Evolutionary conservation across 2,113 vertebrate species (phyloP).

Genomic region (Brienomyrus longianalis): DNA sequence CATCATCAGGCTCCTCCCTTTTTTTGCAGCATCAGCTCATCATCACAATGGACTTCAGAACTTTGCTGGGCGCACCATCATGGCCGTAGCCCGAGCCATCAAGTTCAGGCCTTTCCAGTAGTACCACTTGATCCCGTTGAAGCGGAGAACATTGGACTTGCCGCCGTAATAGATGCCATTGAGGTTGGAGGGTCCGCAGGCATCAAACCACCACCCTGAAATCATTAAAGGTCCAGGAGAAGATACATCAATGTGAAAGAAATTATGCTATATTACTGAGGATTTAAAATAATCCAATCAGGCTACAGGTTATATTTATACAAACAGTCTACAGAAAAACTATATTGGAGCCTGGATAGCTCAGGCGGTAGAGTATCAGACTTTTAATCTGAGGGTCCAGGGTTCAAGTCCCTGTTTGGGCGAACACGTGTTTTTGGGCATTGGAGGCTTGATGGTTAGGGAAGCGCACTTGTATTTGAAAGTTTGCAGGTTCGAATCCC

Average conservation of each 20-base stretch:
- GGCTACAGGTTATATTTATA: background rate
- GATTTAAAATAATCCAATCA: background rate
- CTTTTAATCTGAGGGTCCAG: constrained; percentile 97
- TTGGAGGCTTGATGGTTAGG: no score
- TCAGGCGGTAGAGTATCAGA: constrained; percentile 97
- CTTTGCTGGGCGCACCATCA: constrained; percentile 71
- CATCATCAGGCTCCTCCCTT: background rate
- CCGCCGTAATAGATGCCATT: constrained; percentile 69
- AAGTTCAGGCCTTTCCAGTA: constrained; percentile 73
- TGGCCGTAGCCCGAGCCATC: constrained; percentile 61
- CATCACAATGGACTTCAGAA: constrained; percentile 44
- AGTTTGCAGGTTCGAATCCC: no score
- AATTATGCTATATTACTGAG: background rate
- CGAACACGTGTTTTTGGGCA: constrained; percentile 30
- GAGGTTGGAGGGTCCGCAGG: constrained; percentile 73
- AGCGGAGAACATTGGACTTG: constrained; percentile 55
- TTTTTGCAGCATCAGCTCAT: background rate
- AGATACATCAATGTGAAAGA: background rate
- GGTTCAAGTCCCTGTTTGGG: constrained; percentile 98
- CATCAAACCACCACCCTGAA: constrained; percentile 77
- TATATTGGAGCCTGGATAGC: constrained; percentile 62
- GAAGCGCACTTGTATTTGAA: no score
- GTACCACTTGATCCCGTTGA: constrained; percentile 77
- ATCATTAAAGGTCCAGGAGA: constrained; percentile 18
- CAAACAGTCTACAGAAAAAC: background rate